Conservation (phyloP, 2,888 invertebrate species). For the Actias luna region DNA sequence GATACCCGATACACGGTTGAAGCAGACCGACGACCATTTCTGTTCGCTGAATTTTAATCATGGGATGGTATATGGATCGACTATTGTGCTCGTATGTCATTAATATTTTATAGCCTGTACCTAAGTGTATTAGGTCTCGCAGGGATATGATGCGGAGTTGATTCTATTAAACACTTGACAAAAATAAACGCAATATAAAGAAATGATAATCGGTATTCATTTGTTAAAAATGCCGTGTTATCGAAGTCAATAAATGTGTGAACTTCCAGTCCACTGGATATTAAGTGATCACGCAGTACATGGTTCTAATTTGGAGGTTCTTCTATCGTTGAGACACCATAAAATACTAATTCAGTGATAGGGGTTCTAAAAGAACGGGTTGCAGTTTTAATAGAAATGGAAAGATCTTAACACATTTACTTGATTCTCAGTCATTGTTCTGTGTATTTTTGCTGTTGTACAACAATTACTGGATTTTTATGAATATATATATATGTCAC, state of each 20-base stretch:
- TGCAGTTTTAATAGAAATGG: too few relatives aligned
- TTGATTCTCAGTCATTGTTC: too few relatives aligned
- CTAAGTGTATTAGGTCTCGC: background rate
- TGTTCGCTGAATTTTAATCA: background rate
- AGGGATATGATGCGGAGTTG: background rate
- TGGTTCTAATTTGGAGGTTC: background rate
- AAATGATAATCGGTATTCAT: too few relatives aligned
- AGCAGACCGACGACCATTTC: background rate
- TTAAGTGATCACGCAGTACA: background rate
- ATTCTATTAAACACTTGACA: background rate
- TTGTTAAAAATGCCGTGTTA: too few relatives aligned
- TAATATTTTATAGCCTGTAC: constrained; percentile 1
- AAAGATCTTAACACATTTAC: too few relatives aligned
- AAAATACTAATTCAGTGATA: too few relatives aligned
- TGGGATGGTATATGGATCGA: background rate
- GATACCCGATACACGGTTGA: background rate
- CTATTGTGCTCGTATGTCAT: background rate
- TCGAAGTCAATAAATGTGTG: background rate
- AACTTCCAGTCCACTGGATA: background rate
- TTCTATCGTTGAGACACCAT: too few relatives aligned
- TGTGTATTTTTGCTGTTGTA: too few relatives aligned
- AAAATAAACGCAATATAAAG: background rate
- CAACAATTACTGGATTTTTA: too few relatives aligned
- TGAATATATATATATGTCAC: too few relatives aligned
- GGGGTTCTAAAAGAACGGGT: too few relatives aligned